Evolutionary conservation across 2,888 invertebrate species (phyloP).

Genomic region (Philaethria dido): DNA sequence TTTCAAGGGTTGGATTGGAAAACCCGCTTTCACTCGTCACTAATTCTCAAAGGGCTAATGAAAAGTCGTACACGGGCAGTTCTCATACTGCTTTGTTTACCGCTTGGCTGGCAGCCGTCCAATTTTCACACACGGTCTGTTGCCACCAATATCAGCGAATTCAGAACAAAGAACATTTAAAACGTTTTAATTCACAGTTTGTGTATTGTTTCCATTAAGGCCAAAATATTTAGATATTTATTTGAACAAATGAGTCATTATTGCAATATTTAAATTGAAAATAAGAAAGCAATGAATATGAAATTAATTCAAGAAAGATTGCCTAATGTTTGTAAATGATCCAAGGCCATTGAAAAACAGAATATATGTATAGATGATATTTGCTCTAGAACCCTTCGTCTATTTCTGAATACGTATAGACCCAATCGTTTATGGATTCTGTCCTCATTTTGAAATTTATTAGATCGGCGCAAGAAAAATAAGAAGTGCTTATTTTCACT

Average conservation of each 20-base stretch:
- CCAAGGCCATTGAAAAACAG: constrained; percentile 57
- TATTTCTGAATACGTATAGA: constrained; percentile 33
- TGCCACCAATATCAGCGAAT: constrained; percentile 55
- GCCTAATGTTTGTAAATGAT: constrained; percentile 60
- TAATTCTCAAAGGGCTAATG: constrained; percentile 47
- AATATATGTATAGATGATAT: constrained; percentile 56
- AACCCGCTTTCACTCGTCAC: constrained; percentile 43
- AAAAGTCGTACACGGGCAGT: constrained; percentile 39
- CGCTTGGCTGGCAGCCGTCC: constrained; percentile 52
- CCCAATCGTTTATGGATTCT: constrained; percentile 32
- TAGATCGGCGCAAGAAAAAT: constrained; percentile 19
- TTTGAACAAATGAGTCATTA: too few relatives aligned
- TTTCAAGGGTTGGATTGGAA: constrained; percentile 38
- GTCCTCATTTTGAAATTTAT: constrained; percentile 27
- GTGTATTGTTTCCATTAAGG: constrained; percentile 20
- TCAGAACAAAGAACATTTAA: constrained; percentile 58
- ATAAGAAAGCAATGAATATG: not conserved
- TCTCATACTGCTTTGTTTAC: constrained; percentile 35
- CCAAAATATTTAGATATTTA: too few relatives aligned
- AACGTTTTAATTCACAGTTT: constrained; percentile 46
- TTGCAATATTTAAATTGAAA: not conserved
- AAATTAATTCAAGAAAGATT: not conserved
- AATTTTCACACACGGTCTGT: constrained; percentile 59
- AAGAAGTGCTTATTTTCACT: too few relatives aligned
- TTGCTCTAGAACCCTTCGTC: constrained; percentile 47